A percentile compares a stretch with the other conserved stretches of the same genome.
Conservation (phyloP, 2,113 vertebrate species). For the Neodon shergylaensis region DNA sequence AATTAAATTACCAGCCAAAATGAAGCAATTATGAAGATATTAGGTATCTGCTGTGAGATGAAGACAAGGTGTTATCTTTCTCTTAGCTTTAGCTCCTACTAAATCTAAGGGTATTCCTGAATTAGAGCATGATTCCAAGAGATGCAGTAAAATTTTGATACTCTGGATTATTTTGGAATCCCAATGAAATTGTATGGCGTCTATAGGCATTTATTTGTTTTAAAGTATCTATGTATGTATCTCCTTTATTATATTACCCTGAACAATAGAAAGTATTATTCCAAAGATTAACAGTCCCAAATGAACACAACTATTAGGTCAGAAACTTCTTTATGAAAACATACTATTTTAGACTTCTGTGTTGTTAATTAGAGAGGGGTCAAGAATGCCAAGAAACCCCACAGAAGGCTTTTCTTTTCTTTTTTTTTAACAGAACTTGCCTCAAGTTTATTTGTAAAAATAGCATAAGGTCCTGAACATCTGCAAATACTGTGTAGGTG, state of each 20-base stretch:
- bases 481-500: too few relatives aligned
- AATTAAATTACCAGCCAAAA: not conserved
- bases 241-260: not conserved
- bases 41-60: not conserved
- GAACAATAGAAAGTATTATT: not conserved
- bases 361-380: not conserved
- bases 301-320: not conserved
- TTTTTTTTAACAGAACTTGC: too few relatives aligned
- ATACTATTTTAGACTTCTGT: not conserved
- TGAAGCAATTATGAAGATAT: not conserved
- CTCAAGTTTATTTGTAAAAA: too few relatives aligned
- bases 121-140: not conserved
- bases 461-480: too few relatives aligned
- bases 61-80: not conserved
- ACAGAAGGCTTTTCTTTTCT: not conserved
- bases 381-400: not conserved
- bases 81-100: not conserved
- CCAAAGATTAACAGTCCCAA: not conserved
- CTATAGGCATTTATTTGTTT: not conserved
- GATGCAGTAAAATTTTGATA: not conserved
- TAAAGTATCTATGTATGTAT: not conserved
- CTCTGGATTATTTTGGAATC: slow-evolving; percentile 25
- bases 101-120: not conserved
- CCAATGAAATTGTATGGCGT: not conserved
- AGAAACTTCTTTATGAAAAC: slow-evolving; percentile 8